phyloP scores from a whole-genome alignment of 2,113 vertebrate genomes.

The Leptobrachium ailaonicum region DNA sequence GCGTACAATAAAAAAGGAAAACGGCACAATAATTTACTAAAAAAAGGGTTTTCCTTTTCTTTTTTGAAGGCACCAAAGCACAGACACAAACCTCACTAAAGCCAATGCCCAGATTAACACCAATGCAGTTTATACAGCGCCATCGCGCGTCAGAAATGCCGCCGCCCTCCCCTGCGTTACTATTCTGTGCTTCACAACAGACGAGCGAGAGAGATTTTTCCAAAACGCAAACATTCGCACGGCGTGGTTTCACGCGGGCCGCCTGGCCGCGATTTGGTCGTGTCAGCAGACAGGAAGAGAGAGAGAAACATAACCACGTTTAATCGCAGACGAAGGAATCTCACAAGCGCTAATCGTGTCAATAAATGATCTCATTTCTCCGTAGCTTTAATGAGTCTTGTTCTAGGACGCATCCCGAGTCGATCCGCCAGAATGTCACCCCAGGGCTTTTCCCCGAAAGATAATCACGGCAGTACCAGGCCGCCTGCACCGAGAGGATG shows the following conservation, averaged over 20 bases:
- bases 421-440: not conserved
- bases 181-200: no score
- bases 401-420: conserved; percentile 24
- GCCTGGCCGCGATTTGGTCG: not conserved
- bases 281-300: not conserved
- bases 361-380: not conserved
- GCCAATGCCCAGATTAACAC: no score
- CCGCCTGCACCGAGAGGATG: not conserved
- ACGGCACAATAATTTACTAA: no score
- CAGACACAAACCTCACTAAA: no score
- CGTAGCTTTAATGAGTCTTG: conserved; percentile 4
- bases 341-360: not conserved
- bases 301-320: not conserved
- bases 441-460: not conserved
- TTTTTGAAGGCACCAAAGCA: no score
- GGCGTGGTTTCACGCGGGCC: not conserved
- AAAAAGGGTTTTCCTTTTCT: no score
- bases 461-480: not conserved
- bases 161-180: no score
- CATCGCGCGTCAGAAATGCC: no score
- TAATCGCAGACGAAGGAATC: not conserved
- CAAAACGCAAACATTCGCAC: no score
- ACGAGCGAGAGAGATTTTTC: no score
- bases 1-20: no score
- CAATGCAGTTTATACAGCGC: no score